Percentiles rank a stretch among this genome's conserved stretches.
phyloP scores from a whole-genome alignment of 1,140 invertebrate species.

The Ips nitidus region DNA sequence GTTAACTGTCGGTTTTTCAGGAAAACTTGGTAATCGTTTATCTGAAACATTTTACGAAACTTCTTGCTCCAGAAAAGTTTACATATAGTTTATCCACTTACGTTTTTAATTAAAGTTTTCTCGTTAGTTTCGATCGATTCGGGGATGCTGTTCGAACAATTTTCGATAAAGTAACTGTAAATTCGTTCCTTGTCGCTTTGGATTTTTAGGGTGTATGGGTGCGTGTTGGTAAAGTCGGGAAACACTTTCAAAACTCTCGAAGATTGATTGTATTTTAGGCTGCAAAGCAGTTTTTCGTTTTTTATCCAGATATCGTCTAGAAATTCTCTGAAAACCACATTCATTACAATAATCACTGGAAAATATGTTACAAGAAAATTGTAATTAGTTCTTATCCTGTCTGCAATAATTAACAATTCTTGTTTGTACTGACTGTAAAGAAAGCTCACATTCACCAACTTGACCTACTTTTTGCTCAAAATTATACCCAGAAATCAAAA shows the following conservation, averaged over 20 bases:
- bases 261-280: slow-evolving; percentile 41
- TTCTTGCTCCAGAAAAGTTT: background rate
- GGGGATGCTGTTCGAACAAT: slow-evolving; percentile 27
- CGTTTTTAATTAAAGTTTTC: slow-evolving; percentile 36
- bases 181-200: slow-evolving; percentile 10
- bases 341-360: slow-evolving; percentile 5
- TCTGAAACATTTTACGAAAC: slow-evolving; percentile 26
- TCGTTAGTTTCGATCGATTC: slow-evolving; percentile 33
- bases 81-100: slow-evolving; percentile 20
- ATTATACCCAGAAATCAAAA: background rate
- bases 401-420: no score
- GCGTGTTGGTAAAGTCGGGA: slow-evolving; percentile 46
- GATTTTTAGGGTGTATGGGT: slow-evolving; percentile 33
- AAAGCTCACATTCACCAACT: background rate
- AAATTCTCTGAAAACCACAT: slow-evolving; percentile 43
- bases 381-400: no score
- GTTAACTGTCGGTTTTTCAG: slow-evolving; percentile 9
- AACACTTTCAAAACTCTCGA: slow-evolving; percentile 40
- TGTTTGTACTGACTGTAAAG: no score
- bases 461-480: no score
- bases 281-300: slow-evolving; percentile 44
- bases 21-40: slow-evolving; percentile 22
- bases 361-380: background rate
- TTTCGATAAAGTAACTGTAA: slow-evolving; percentile 35
- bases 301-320: slow-evolving; percentile 46